These are phyloP conservation scores for Cacoxenus indagator DNA, from an alignment of 2,888 invertebrate species.

Conservation along the genomic window DNA sequence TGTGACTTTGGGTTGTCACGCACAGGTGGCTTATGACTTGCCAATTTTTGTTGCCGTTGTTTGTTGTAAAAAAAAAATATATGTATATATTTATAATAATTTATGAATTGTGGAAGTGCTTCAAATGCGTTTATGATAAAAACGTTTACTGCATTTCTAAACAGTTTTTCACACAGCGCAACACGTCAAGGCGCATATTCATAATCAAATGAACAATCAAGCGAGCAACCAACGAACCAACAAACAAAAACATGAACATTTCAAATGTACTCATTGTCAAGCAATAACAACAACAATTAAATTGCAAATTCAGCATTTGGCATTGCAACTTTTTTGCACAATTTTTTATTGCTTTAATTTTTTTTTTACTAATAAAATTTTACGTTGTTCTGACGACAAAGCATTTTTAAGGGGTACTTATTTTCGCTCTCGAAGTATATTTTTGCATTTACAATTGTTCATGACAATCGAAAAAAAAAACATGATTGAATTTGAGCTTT, in stretches of 20 bases:
- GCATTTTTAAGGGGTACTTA: not conserved
- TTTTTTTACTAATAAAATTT: constrained; percentile 23
- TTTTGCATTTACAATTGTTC: not conserved
- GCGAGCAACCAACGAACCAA: too few species aligned
- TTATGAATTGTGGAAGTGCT: constrained; percentile 57
- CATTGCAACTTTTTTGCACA: constrained; percentile 23
- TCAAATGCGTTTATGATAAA: constrained; percentile 51
- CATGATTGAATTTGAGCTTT: not conserved
- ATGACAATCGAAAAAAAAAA: not conserved
- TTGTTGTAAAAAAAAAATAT: not conserved
- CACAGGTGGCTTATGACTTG: constrained; percentile 6
- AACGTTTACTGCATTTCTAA: constrained; percentile 51
- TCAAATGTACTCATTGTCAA: too few species aligned
- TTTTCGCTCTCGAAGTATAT: too few species aligned
- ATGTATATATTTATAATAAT: constrained; percentile 41
- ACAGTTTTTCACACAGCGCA: constrained; percentile 32
- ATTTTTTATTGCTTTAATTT: constrained; percentile 25
- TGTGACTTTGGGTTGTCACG: constrained; percentile 1
- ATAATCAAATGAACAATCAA: too few species aligned
- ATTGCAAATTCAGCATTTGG: constrained; percentile 41
- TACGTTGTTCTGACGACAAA: not conserved
- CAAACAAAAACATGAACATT: too few species aligned
- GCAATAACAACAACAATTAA: constrained; percentile 11
- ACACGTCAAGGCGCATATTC: not conserved
- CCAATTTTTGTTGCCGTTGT: constrained; percentile 13